Evolutionary conservation across 2,113 vertebrate species (phyloP), one percentile per base, ranked within the genome.

Genomic region (Calyptomena viridis): DNA sequence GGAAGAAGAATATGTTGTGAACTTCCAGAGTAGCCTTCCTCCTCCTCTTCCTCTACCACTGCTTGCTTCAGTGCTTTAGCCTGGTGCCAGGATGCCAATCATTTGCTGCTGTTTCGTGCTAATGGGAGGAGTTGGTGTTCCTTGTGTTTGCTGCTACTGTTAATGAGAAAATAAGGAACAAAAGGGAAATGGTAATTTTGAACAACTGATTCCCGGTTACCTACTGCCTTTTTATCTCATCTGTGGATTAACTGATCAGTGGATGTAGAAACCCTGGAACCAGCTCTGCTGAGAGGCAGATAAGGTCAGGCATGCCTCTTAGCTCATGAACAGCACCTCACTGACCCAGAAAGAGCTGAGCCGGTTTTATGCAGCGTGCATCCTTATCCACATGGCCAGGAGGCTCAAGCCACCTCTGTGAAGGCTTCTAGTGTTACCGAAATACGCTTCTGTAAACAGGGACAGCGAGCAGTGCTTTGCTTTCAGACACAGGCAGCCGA

Each of bases 341-440:
- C 46, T 88, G 92, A 96, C 90, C 85, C 94, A 90, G 88, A 84
- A 93, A 69, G 87, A 87, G 66, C 9, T 79, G 96, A 94, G 84
- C 84, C 1, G 30, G 52, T 81, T 94, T 93, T 93, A 64, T 75
- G 76, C 83, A 81, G 84, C 16, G 3, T 94, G 87, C 67, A 40
- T 78, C 90, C 85, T 85, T 76, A 93, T 68, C 93, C 93, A 21
- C 80, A 35, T 53, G 87, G 84, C 72, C 58, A 83, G 86, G 72
- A 82, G 82, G 71, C 88, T 94, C 74, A 24, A 35, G 85, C 52
- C 59, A 76, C 68, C 75, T 64, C 76, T 31, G 53, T 56, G 67
- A 88, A 88, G 83, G n/a, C 67, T 79, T 79, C 44, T 90, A 80
- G 73, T 67, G 62, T 93, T 87, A 53, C 85, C 8, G 24, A 75